These are phyloP conservation scores for Pristionchus entomophagus DNA, from an alignment of 2,888 invertebrate genomes.

Conservation along the genomic window DNA sequence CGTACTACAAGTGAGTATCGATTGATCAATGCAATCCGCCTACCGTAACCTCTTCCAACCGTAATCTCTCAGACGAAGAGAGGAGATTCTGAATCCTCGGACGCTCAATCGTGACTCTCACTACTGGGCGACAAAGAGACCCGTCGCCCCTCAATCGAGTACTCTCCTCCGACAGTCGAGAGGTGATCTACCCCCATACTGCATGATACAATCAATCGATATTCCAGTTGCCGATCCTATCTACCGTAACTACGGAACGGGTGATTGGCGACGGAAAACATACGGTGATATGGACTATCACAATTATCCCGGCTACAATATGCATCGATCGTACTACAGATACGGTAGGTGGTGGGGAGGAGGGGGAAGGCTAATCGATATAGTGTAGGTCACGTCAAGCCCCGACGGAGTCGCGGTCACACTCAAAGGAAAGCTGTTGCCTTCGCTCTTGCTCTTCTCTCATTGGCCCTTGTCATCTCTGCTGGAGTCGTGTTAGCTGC, in stretches of 20 bases:
- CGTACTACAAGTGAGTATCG: slow-evolving; percentile 29
- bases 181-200: background rate
- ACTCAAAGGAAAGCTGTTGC: slow-evolving; percentile 46
- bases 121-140: slow-evolving; percentile 23
- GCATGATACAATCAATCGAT: background rate
- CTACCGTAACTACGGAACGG: slow-evolving; percentile 17
- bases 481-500: slow-evolving; percentile 46
- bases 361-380: background rate
- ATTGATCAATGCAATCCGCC: background rate
- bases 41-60: background rate
- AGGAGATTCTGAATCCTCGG: slow-evolving; percentile 39
- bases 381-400: background rate
- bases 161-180: background rate
- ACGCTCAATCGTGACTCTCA: slow-evolving; percentile 24
- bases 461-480: slow-evolving; percentile 37
- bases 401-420: slow-evolving; percentile 10
- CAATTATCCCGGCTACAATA: slow-evolving; percentile 6
- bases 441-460: slow-evolving; percentile 43
- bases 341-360: background rate
- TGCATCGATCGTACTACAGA: slow-evolving; percentile 21
- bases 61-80: slow-evolving; percentile 1
- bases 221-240: background rate
- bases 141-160: background rate
- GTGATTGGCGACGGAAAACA: slow-evolving; percentile 35
- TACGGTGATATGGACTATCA: slow-evolving; percentile 35